Percentiles rank a stretch among this genome's conserved stretches.
phyloP scores from a whole-genome alignment of 1,140 invertebrate species.

The Aphelenchoides besseyi region DNA sequence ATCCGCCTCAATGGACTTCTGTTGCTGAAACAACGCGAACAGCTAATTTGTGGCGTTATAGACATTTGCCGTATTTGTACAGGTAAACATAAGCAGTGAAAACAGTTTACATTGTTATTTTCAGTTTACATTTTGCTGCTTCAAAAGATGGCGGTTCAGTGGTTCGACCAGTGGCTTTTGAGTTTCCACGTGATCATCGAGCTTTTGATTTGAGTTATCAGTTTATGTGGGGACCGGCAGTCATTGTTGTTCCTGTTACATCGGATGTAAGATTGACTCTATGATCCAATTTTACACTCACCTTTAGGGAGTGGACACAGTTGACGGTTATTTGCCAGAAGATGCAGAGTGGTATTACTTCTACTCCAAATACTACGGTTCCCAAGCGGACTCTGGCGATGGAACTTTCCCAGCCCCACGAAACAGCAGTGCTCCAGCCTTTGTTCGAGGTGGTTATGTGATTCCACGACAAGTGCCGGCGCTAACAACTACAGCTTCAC shows the following conservation, averaged over 20 bases:
- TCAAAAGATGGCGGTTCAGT: conserved; percentile 52
- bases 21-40: conserved; percentile 59
- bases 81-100: conserved; percentile 16
- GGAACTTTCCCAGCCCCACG: conserved; percentile 39
- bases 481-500: conserved; percentile 18
- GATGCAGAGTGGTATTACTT: conserved; percentile 46
- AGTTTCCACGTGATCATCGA: conserved; percentile 44
- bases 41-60: conserved; percentile 59
- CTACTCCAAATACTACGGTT: conserved; percentile 47
- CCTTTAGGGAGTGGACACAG: conserved; percentile 37
- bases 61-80: conserved; percentile 61
- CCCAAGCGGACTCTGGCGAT: conserved; percentile 24
- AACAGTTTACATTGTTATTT: not conserved
- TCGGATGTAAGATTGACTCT: conserved; percentile 6
- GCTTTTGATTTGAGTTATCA: conserved; percentile 41
- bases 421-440: conserved; percentile 39
- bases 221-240: conserved; percentile 52
- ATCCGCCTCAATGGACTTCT: conserved; percentile 56
- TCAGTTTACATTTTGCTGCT: conserved; percentile 40
- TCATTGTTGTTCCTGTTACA: conserved; percentile 31
- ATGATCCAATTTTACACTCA: conserved; percentile 16
- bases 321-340: conserved; percentile 43
- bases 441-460: conserved; percentile 38
- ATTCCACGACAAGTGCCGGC: conserved; percentile 27
- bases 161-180: conserved; percentile 56